phyloP scores from a whole-genome alignment of 2,888 invertebrate species.

The Drosophila buzzatii region DNA sequence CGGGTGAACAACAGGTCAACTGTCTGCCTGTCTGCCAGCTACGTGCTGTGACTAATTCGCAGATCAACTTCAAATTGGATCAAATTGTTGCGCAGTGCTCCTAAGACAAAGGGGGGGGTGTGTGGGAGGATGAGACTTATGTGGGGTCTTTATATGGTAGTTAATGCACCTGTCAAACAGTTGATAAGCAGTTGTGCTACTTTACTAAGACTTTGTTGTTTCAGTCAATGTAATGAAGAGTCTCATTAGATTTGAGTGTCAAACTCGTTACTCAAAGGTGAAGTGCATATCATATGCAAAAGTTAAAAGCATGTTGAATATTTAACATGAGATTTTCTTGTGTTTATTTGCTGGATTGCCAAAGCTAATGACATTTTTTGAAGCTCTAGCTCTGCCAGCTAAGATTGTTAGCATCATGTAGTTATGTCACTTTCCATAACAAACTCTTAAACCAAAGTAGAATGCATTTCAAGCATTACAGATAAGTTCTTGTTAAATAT shows the following conservation, averaged over 20 bases:
- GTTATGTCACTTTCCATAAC: background rate
- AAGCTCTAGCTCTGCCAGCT: no score
- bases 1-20: conserved; percentile 35
- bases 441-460: background rate
- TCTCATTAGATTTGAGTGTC: background rate
- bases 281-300: no score
- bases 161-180: conserved; percentile 4
- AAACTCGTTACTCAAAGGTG: background rate
- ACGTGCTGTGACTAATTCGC: conserved; percentile 5
- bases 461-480: background rate
- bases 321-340: background rate
- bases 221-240: background rate
- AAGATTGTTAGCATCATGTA: background rate
- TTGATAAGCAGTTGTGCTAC: background rate
- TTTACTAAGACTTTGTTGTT: background rate
- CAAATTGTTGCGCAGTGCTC: background rate
- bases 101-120: no score
- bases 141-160: background rate
- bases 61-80: conserved; percentile 16
- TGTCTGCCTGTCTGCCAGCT: conserved; percentile 10
- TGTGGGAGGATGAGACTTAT: no score
- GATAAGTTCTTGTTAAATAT: background rate
- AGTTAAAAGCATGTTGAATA: background rate
- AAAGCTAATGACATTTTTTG: background rate
- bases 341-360: background rate